These are phyloP conservation scores for Nothocercus julius DNA, from an alignment of 2,113 vertebrate genomes.

Conservation along the genomic window DNA sequence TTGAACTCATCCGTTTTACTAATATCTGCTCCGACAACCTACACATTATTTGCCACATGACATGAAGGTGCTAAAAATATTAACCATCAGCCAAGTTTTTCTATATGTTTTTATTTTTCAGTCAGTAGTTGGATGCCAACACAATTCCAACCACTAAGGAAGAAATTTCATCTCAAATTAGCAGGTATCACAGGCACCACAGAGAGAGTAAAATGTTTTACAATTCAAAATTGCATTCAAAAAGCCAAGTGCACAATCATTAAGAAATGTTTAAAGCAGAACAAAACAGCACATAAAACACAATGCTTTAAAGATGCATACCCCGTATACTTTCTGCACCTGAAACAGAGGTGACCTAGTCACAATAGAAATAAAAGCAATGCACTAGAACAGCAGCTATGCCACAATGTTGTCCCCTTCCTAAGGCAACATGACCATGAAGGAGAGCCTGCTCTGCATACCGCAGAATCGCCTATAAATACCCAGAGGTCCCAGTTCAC, in stretches of 20 bases:
- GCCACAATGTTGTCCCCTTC: neutral
- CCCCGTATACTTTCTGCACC: neutral
- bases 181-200: neutral
- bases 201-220: neutral
- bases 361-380: neutral
- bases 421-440: neutral
- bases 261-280: neutral
- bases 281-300: neutral
- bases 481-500: neutral
- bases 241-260: neutral
- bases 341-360: neutral
- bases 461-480: neutral
- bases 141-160: neutral
- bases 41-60: neutral
- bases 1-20: neutral
- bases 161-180: neutral
- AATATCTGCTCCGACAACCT: fast-evolving
- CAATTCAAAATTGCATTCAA: neutral
- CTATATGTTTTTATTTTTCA: slow-evolving; percentile 39
- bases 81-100: neutral
- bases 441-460: neutral
- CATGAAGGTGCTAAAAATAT: neutral
- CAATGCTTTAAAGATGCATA: neutral
- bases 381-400: neutral
- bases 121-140: neutral